Percentiles rank a stretch among this genome's conserved stretches.
Evolutionary conservation across 2,113 vertebrate genomes (phyloP).

Genomic region (Artemisiospiza belli): DNA sequence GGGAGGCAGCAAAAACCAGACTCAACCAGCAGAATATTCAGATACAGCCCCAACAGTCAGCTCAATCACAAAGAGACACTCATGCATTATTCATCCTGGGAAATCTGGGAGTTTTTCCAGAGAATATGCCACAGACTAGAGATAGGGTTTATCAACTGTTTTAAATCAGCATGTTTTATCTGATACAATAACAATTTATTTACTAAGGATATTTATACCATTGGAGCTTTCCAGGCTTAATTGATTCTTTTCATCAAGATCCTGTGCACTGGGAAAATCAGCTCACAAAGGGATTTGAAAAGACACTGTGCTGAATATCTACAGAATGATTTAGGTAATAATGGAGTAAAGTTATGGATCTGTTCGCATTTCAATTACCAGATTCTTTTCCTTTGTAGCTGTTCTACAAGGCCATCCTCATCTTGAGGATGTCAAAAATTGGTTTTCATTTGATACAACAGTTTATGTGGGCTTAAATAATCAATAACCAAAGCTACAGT

Average conservation of each 20-base stretch:
- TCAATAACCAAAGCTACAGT: slow-evolving; percentile 29
- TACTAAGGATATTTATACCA: slow-evolving; percentile 53
- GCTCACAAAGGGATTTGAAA: slow-evolving; percentile 1
- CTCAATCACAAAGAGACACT: slow-evolving; percentile 44
- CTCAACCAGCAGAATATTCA: slow-evolving; percentile 62
- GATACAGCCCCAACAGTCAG: slow-evolving; percentile 32
- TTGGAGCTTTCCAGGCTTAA: slow-evolving; percentile 48
- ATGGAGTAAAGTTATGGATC: slow-evolving; percentile 16
- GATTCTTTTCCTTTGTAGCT: slow-evolving; percentile 8
- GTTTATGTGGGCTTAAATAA: slow-evolving; percentile 28
- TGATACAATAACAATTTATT: slow-evolving; percentile 73
- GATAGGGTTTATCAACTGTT: slow-evolving; percentile 62
- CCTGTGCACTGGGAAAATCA: slow-evolving; percentile 38
- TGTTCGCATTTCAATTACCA: slow-evolving; percentile 56
- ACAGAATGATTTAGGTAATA: slow-evolving; percentile 39
- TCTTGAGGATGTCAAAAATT: slow-evolving; percentile 36
- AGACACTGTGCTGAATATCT: slow-evolving; percentile 22
- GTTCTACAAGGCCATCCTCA: slow-evolving; percentile 2
- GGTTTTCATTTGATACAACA: neutral
- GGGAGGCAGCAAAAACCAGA: slow-evolving; percentile 42
- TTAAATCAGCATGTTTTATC: slow-evolving; percentile 67
- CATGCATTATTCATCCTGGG: slow-evolving; percentile 73
- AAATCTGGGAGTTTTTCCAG: slow-evolving; percentile 73
- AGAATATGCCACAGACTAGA: slow-evolving; percentile 51
- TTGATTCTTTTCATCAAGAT: slow-evolving; percentile 62